Conservation (phyloP, 2,113 vertebrate genomes). For the cattle (Bos taurus) region ARS-UCD2.0 NC_037338.1:56228001-56228500, state of each 20-base stretch:
- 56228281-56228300: not conserved
- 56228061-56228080: not conserved
- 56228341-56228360: not conserved
- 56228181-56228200: not conserved
- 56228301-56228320: not conserved
- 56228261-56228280: not conserved
- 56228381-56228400: not conserved
- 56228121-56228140: not conserved
- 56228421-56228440: not conserved
- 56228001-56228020: not conserved
- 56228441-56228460: not conserved
- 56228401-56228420: not conserved
- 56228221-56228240: not conserved
- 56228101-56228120: not conserved
- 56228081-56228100: not conserved
- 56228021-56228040: not conserved
- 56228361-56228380: not conserved
- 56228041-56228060: not conserved
- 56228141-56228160: not conserved
- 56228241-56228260: not conserved
- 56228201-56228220: not conserved
- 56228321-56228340: not conserved
- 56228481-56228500: not conserved
- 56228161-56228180: not conserved
- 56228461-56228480: not conserved